Evolutionary conservation across 2,888 invertebrate genomes (phyloP).

Genomic region (Ypsolopha scabrella): DNA sequence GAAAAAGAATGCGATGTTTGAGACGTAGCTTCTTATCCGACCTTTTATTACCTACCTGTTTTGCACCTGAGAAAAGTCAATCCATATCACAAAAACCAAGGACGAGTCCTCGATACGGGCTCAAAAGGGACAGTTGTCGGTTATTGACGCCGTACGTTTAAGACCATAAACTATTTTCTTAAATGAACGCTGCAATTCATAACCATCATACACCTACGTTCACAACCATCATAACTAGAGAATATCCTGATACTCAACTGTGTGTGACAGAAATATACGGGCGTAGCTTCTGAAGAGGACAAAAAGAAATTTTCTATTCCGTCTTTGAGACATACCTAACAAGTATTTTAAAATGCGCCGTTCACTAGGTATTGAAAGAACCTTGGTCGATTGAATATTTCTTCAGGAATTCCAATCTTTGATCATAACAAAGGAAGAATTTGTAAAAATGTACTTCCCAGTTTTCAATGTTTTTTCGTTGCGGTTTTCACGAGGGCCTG

Average conservation of each 20-base stretch:
- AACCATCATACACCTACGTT: neutral
- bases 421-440: neutral
- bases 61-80: too few species aligned
- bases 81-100: too few species aligned
- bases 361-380: neutral
- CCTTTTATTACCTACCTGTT: too few species aligned
- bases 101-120: too few species aligned
- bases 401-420: neutral
- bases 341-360: neutral
- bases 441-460: neutral
- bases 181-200: neutral
- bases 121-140: too few species aligned
- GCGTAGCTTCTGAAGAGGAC: conserved; percentile 13
- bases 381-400: conserved; percentile 1
- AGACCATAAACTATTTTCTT: neutral
- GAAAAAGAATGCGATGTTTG: too few species aligned
- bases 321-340: neutral
- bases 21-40: too few species aligned
- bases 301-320: conserved; percentile 30
- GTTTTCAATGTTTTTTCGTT: neutral
- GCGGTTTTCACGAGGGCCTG: neutral
- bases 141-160: too few species aligned
- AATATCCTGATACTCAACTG: neutral
- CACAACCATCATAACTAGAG: neutral
- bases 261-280: neutral